Evolutionary conservation across 2,797 vertebrate species (phyloP), one percentile per base, ranked within the genome.

Genomic region (Brachymystax lenok): DNA sequence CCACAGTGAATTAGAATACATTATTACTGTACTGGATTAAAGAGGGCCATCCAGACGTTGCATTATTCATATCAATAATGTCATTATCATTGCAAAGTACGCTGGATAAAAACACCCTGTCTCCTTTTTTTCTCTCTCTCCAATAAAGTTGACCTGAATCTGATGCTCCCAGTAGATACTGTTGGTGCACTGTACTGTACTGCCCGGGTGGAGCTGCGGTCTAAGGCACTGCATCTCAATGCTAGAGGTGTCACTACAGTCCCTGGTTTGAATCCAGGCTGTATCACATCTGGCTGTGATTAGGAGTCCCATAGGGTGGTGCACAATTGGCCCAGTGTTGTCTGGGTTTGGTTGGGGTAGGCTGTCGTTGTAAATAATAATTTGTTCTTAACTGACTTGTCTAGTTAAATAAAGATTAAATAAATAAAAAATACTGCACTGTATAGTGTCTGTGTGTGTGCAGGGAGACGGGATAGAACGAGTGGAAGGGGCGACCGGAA

Each of bases 31-130:
- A 2, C 77, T 27, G 59, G 75, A 75, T 82, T 74, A 78, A 77
- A 77, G 79, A 81, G 78, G 75, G 74, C 83, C 61, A 59, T 21
- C n/a, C 69, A 83, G 67, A 83, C 78, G 56, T 59, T 91, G 87
- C 84, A 93, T 93, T 91, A 93, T 92, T 93, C 90, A 92, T 89
- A 79, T 78, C 64, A 63, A 89, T 91, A 88, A 89, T 88, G 87
- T 88, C 88, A 90, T 90, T 91, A 89, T 91, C 86, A 85, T 86
- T 84, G 87, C 82, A 85, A 88, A 84, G 83, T 80, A 81, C 75
- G 54, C 73, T 73, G 71, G 79, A 74, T 73, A 79, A 68, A 87
- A 68, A 77, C 59, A 78, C 73, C 79, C 70, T 66, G 40, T 19
- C 54, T 17, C 33, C n/a, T 75, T 21, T 33, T 59, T 74, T 50